phyloP scores from a whole-genome alignment of 2,113 vertebrate species.

The Pao palembangensis region DNA sequence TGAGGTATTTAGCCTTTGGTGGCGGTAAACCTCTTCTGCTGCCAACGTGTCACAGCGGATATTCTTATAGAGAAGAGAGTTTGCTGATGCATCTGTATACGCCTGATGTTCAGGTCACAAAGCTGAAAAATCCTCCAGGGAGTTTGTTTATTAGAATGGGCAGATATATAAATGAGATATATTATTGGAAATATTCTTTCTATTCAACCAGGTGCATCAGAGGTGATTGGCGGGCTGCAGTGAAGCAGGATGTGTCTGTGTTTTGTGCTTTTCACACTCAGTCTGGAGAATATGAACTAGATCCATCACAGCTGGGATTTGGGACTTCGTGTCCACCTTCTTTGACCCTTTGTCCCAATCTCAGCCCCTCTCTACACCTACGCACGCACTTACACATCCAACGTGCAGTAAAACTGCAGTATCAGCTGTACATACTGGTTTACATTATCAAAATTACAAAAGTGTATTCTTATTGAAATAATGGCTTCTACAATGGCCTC shows the following conservation, averaged over 20 bases:
- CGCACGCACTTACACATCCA: not conserved
- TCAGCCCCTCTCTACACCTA: too few relatives aligned
- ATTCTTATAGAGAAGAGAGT: slow-evolving; percentile 32
- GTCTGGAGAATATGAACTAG: too few relatives aligned
- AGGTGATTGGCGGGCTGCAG: too few relatives aligned
- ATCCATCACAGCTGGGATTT: not conserved
- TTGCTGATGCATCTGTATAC: slow-evolving; percentile 13
- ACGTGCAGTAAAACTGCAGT: not conserved
- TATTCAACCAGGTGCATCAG: not conserved
- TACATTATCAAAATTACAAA: not conserved
- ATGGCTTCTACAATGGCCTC: not conserved
- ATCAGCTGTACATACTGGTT: not conserved
- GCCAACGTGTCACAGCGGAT: slow-evolving; percentile 21
- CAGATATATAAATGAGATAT: not conserved
- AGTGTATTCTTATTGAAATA: slow-evolving; percentile 1
- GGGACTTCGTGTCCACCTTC: not conserved
- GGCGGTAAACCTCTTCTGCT: not conserved
- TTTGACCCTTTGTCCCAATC: not conserved
- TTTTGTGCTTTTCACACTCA: too few relatives aligned
- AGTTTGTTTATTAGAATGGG: too few relatives aligned
- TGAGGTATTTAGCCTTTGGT: slow-evolving; percentile 26
- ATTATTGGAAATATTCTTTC: too few relatives aligned
- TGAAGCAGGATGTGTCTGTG: too few relatives aligned
- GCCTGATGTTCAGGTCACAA: slow-evolving; percentile 40
- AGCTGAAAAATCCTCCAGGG: not conserved